phyloP scores from a whole-genome alignment of 2,888 invertebrate genomes.

The Fissipunctia ypsillon region DNA sequence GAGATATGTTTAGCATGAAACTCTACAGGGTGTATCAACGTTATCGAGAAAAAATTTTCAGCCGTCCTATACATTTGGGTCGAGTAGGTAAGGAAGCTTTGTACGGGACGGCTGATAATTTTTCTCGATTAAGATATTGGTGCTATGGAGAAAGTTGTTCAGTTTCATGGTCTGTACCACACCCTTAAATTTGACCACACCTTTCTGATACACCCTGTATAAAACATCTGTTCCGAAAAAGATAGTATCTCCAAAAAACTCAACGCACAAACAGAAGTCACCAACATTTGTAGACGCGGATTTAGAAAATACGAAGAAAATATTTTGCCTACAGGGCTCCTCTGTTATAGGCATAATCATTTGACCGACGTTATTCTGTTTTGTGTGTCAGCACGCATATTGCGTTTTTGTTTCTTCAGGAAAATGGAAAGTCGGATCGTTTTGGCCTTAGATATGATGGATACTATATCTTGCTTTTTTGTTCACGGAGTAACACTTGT shows the following conservation, averaged over 20 bases:
- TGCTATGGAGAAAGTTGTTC: too few species aligned
- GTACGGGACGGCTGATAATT: too few species aligned
- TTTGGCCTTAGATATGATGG: constrained; percentile 44
- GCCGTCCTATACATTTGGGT: too few species aligned
- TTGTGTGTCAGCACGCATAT: constrained; percentile 56
- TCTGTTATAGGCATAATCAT: constrained; percentile 63
- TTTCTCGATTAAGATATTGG: too few species aligned
- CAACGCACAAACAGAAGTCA: constrained; percentile 16
- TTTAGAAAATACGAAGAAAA: constrained; percentile 36
- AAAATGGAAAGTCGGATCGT: constrained; percentile 47
- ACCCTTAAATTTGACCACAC: too few species aligned
- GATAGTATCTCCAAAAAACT: not conserved
- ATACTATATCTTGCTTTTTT: constrained; percentile 40
- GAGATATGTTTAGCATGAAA: too few species aligned
- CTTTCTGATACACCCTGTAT: too few species aligned
- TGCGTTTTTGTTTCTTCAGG: constrained; percentile 51
- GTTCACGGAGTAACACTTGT: not conserved
- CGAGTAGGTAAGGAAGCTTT: too few species aligned
- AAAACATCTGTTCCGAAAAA: not conserved
- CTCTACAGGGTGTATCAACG: too few species aligned
- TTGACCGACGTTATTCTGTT: constrained; percentile 60
- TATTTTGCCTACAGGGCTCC: constrained; percentile 57
- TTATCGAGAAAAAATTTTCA: too few species aligned
- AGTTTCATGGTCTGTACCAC: too few species aligned
- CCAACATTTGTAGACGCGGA: constrained; percentile 37